These are phyloP conservation scores for Rhagonycha fulva DNA, from an alignment of 2,888 invertebrate species.

Conservation along the genomic window DNA sequence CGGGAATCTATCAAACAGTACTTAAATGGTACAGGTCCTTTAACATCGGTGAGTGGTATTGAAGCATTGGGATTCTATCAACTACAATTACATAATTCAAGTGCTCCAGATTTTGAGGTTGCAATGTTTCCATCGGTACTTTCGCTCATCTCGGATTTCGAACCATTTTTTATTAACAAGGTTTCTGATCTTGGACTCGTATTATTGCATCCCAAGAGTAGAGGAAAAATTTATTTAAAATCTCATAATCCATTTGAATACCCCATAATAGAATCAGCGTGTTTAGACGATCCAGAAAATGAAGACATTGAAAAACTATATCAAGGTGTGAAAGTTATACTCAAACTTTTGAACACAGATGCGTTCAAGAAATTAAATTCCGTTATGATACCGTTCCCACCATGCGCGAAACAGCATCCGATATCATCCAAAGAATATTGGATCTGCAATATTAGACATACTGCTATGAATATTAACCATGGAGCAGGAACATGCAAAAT, in stretches of 20 bases:
- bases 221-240: slow-evolving; percentile 24
- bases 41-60: slow-evolving; percentile 23
- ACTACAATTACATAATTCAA: not conserved
- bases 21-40: slow-evolving; percentile 27
- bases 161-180: not conserved
- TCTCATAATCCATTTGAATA: slow-evolving; percentile 39
- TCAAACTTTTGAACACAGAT: slow-evolving; percentile 52
- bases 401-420: slow-evolving; percentile 52
- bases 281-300: slow-evolving; percentile 54
- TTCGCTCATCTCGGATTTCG: not conserved
- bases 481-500: slow-evolving; percentile 70
- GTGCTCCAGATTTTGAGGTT: not conserved
- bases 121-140: not conserved
- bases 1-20: slow-evolving; percentile 30
- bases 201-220: slow-evolving; percentile 40
- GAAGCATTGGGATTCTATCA: slow-evolving; percentile 21
- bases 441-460: slow-evolving; percentile 61
- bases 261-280: slow-evolving; percentile 41
- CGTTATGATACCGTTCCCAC: slow-evolving; percentile 53
- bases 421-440: slow-evolving; percentile 68
- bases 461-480: slow-evolving; percentile 67
- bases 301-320: slow-evolving; percentile 66
- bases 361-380: slow-evolving; percentile 65
- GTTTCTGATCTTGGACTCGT: slow-evolving; percentile 21
- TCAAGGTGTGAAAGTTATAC: slow-evolving; percentile 57